Evolutionary conservation across 2,888 invertebrate genomes (phyloP).

Genomic region (Acronicta leporina): DNA sequence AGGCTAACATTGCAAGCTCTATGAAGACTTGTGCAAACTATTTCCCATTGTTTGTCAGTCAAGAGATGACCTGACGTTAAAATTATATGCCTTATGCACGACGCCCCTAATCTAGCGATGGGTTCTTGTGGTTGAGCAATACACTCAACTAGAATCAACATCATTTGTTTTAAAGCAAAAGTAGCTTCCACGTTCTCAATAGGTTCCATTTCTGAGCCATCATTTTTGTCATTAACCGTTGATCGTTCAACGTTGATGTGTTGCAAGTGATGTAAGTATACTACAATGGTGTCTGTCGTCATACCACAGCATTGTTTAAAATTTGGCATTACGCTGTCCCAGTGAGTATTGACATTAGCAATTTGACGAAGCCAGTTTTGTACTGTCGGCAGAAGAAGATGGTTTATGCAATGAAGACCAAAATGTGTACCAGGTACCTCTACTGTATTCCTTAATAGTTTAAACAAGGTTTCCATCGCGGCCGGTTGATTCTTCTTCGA

Average conservation of each 20-base stretch:
- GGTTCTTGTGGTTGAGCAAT: constrained; percentile 96
- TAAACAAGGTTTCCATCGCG: constrained; percentile 96
- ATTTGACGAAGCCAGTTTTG: constrained; percentile 97
- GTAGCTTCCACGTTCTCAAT: constrained; percentile 90
- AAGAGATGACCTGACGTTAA: constrained; percentile 95
- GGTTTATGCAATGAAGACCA: constrained; percentile 97
- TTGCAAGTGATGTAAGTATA: constrained; percentile 94
- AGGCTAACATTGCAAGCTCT: constrained; percentile 96
- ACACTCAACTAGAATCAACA: constrained; percentile 96
- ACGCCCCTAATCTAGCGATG: constrained; percentile 96
- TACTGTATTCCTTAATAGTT: constrained; percentile 93
- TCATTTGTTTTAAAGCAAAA: constrained; percentile 95
- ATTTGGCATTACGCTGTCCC: constrained; percentile 94
- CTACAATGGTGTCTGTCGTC: constrained; percentile 96
- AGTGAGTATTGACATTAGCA: constrained; percentile 91
- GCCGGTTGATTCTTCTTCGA: constrained; percentile 96
- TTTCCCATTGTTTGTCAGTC: constrained; percentile 95
- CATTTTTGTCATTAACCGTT: constrained; percentile 77
- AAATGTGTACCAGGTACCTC: constrained; percentile 96
- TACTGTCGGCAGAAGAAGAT: constrained; percentile 96
- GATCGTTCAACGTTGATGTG: constrained; percentile 86
- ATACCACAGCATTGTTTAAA: constrained; percentile 98
- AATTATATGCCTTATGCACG: constrained; percentile 96
- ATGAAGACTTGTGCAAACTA: constrained; percentile 94
- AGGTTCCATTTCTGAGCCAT: constrained; percentile 81